Evolutionary conservation across 2,113 vertebrate genomes (phyloP), one percentile per base, ranked within the genome.

Genomic region (Lophochroa leadbeateri): DNA sequence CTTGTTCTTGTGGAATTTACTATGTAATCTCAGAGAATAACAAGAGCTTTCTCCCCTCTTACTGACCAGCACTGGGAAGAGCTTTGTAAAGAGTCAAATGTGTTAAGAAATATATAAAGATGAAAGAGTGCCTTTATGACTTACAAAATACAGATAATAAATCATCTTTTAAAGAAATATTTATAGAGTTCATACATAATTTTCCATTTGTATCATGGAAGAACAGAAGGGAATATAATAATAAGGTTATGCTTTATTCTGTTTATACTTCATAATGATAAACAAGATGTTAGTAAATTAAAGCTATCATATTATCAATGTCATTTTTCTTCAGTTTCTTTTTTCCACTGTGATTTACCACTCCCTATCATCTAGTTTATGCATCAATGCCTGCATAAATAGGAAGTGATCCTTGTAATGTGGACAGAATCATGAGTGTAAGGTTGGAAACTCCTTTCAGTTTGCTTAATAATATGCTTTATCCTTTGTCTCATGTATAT

Each of bases 341-440:
- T 57, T 70, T 35, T 64, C 43, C 18, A 10, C 33, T 75, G 29
- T 72, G 33, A 16, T 72, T 76, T 60, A 11, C 33, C 17, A 13
- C 64, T 72, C 19, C 15, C 37, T 82, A 8, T 57, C 9, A 37
- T 84, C 23, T 50, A 23, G 14, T 76, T 77, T 49, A 29, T 72
- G 70, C 75, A 81, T 52, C 72, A 46, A 0, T 82, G 44, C n/a
- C 41, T 72, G 17, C 53, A 29, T 80, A 80, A 92, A 69, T 60
- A 92, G 57, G 70, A 92, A 79, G 31, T 55, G 84, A 90, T 80
- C 72, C 52, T 64, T 94, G 29, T 91, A 90, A 90, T 76, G 47
- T 44, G 72, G 61, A 60, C 47, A 57, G 83, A 92, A 53, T 70
- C 25, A 6, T 10, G 37, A 71, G 37, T 64, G 19, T 87, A 49